Evolutionary conservation across 2,113 vertebrate species (phyloP).

Genomic region (Neogobius melanostomus): DNA sequence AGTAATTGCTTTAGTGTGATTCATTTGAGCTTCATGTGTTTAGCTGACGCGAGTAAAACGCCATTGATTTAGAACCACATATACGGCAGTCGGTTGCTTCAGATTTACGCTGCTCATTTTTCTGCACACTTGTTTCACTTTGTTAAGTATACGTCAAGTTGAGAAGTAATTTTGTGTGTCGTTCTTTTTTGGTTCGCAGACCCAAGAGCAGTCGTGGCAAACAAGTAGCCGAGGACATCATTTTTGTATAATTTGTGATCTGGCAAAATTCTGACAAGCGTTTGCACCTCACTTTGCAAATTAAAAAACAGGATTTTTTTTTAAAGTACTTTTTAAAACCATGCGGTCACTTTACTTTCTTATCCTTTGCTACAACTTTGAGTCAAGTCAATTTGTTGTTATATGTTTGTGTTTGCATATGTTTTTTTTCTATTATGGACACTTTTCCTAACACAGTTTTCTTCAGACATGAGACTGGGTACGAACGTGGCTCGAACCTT

Average conservation of each 20-base stretch:
- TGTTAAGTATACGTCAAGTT: slow-evolving; percentile 60
- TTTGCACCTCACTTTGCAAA: background rate
- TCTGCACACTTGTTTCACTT: slow-evolving; percentile 39
- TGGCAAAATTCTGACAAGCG: background rate
- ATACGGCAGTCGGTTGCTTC: slow-evolving; percentile 53
- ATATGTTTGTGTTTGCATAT: background rate
- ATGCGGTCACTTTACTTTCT: no score
- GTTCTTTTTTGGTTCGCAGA: background rate
- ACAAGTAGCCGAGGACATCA: background rate
- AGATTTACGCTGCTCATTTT: slow-evolving; percentile 65
- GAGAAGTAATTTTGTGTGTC: slow-evolving; percentile 24
- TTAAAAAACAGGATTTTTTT: background rate
- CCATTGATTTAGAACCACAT: slow-evolving; percentile 62
- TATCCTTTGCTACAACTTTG: no score
- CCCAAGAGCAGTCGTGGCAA: background rate
- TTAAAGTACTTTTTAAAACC: no score
- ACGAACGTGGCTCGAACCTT: slow-evolving; percentile 94
- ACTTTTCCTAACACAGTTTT: slow-evolving; percentile 77
- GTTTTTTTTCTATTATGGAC: background rate
- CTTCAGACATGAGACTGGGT: slow-evolving; percentile 93
- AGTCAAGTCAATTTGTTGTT: background rate
- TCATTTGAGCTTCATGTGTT: slow-evolving; percentile 58
- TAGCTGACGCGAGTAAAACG: slow-evolving; percentile 65
- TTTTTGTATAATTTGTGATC: background rate
- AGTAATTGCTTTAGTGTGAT: slow-evolving; percentile 73